Conservation (phyloP, 2,113 vertebrate species). For the Leucopsar rothschildi region DNA sequence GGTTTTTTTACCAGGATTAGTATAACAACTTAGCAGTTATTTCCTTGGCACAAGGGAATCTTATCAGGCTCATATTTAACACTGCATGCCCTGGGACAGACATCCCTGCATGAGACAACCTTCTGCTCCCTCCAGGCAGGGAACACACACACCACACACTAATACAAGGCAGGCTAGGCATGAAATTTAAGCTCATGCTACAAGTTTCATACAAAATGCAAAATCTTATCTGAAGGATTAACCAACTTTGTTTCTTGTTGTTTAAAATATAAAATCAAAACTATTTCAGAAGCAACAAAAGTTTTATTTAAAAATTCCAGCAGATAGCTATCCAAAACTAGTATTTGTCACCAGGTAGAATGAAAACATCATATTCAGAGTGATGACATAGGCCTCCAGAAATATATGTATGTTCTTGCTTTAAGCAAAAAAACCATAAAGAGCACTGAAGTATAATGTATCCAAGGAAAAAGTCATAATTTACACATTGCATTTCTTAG, state of each 20-base stretch:
- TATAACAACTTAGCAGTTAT: neutral
- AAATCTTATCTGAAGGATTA: neutral
- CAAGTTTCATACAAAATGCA: neutral
- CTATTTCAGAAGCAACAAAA: neutral
- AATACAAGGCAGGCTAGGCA: neutral
- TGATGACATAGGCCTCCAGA: neutral
- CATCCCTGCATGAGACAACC: fast-evolving
- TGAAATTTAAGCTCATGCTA: neutral
- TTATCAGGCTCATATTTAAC: neutral
- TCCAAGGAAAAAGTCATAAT: neutral
- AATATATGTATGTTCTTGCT: neutral
- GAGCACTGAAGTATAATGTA: neutral
- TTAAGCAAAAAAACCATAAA: neutral
- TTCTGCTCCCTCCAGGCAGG: neutral
- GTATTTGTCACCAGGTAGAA: neutral
- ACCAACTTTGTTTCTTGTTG: neutral
- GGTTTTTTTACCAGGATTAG: neutral
- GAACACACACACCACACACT: neutral
- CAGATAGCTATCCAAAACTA: neutral
- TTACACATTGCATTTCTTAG: neutral
- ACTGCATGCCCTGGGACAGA: neutral
- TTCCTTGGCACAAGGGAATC: neutral
- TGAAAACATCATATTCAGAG: neutral
- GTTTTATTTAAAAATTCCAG: neutral
- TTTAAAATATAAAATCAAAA: neutral